A percentile compares a stretch with the other conserved stretches of the same genome.
phyloP scores from a whole-genome alignment of 2,113 vertebrate genomes.

The Ifrita kowaldi region DNA sequence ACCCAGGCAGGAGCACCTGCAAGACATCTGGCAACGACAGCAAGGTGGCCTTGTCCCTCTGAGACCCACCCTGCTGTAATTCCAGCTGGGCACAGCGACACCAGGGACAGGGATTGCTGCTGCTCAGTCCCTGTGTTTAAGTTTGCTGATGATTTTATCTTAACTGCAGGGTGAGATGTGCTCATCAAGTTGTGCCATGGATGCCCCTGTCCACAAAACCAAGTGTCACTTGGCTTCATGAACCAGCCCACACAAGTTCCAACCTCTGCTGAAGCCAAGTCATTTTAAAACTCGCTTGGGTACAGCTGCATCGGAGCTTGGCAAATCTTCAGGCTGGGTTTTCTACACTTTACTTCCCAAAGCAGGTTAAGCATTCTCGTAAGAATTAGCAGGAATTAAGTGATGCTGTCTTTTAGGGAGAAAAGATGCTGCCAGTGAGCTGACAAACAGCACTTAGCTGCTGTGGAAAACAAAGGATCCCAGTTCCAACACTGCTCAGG shows the following conservation, averaged over 20 bases:
- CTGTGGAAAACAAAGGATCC: slow-evolving; percentile 24
- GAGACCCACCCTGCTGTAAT: background rate
- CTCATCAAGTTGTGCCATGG: background rate
- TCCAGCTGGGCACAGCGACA: background rate
- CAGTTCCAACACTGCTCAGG: background rate
- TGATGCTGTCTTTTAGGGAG: background rate
- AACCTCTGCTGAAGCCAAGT: background rate
- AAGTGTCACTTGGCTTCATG: background rate
- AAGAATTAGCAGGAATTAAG: background rate
- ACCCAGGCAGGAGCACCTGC: background rate
- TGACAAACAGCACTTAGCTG: background rate
- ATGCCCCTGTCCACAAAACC: background rate
- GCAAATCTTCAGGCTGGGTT: background rate
- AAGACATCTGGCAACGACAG: background rate
- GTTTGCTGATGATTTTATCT: background rate
- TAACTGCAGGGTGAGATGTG: background rate
- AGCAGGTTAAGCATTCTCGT: background rate
- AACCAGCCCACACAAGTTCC: background rate
- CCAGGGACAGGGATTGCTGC: background rate
- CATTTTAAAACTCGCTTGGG: background rate
- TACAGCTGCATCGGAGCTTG: background rate
- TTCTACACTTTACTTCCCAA: background rate
- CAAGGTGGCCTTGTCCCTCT: background rate
- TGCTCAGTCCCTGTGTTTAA: background rate
- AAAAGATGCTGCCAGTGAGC: background rate